Percentiles rank a stretch among this genome's conserved stretches.
Evolutionary conservation across 2,888 invertebrate genomes (phyloP).

Genomic region (Spilarctia lutea): DNA sequence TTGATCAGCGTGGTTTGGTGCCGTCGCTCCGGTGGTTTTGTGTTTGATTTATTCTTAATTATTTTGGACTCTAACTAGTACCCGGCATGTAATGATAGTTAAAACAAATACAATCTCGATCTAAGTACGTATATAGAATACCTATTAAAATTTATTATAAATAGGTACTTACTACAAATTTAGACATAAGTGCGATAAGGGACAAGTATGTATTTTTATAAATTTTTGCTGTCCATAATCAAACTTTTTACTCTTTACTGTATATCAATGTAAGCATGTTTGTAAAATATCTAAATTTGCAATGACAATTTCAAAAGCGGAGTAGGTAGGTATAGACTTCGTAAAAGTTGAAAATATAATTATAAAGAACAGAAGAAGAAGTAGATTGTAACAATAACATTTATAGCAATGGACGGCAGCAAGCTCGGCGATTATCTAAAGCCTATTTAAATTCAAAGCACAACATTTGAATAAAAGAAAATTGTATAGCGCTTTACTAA

Average conservation of each 20-base stretch:
- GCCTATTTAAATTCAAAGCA: conserved; percentile 50
- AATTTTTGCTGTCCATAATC: neutral
- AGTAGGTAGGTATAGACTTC: conserved; percentile 25
- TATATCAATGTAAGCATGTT: conserved; percentile 14
- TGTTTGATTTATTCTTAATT: neutral
- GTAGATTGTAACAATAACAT: conserved; percentile 49
- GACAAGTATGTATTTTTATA: neutral
- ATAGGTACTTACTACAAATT: neutral
- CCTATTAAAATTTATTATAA: neutral
- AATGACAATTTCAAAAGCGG: neutral
- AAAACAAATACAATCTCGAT: neutral
- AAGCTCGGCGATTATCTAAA: conserved; percentile 68
- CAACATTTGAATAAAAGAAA: conserved; percentile 34
- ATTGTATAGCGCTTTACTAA: conserved; percentile 24
- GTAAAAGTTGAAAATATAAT: conserved; percentile 46
- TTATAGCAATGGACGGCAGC: conserved; percentile 77
- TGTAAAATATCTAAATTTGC: neutral
- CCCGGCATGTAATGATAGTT: neutral
- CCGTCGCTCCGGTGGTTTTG: neutral
- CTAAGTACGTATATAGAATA: neutral
- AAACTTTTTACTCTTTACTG: conserved; percentile 28
- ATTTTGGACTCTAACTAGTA: neutral
- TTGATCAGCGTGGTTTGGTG: neutral
- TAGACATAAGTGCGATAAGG: neutral
- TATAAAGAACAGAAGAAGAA: conserved; percentile 47